Conservation (phyloP, 2,888 invertebrate genomes). For the Cinara cedri region DNA sequence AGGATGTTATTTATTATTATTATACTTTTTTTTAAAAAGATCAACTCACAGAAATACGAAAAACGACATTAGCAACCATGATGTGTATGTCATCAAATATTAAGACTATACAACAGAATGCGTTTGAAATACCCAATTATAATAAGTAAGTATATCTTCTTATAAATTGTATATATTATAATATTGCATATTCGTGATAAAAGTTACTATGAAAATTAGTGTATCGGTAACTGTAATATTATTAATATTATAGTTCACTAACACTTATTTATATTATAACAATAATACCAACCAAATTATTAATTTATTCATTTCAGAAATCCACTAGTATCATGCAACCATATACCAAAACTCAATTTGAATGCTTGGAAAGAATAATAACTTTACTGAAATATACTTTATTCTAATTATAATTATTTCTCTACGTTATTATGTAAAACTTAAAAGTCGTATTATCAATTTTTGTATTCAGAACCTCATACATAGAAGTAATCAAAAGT, state of each 20-base stretch:
- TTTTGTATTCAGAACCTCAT: no score
- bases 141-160: slow-evolving; percentile 10
- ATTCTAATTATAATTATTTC: not conserved
- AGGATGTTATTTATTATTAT: not conserved
- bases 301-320: slow-evolving; percentile 61
- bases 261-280: no score
- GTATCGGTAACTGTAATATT: no score
- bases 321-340: slow-evolving; percentile 62
- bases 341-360: slow-evolving; percentile 62
- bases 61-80: slow-evolving; percentile 76
- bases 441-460: no score
- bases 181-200: no score
- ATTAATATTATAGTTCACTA: no score
- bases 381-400: not conserved
- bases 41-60: slow-evolving; percentile 78
- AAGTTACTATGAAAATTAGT: no score
- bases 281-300: no score
- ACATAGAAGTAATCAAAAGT: no score
- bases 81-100: slow-evolving; percentile 79
- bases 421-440: not conserved
- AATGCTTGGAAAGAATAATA: slow-evolving; percentile 61
- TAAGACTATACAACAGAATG: slow-evolving; percentile 70
- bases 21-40: slow-evolving; percentile 58
- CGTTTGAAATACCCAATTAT: slow-evolving; percentile 62
- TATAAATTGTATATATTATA: no score